phyloP scores from a whole-genome alignment of 2,888 invertebrate species.

The Drosophila histrio region DNA sequence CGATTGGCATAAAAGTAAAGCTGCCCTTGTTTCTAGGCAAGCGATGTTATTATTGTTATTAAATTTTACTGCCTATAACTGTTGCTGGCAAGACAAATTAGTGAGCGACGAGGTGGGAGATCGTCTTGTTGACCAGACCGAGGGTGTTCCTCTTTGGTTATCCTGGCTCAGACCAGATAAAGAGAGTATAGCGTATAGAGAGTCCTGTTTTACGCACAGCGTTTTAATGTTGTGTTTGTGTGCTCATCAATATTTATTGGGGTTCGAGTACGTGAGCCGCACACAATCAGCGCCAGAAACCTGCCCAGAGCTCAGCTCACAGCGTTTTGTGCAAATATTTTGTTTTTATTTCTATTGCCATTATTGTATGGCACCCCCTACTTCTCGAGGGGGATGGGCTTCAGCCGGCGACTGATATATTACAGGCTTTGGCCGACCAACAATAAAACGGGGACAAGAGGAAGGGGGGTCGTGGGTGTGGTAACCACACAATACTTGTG shows the following conservation, averaged over 20 bases:
- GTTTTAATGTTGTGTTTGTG: constrained; percentile 77
- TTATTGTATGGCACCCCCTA: constrained; percentile 12
- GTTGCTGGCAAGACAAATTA: constrained; percentile 70
- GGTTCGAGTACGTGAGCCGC: constrained; percentile 75
- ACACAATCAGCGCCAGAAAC: constrained; percentile 57
- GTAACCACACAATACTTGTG: constrained; percentile 12
- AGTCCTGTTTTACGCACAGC: constrained; percentile 62
- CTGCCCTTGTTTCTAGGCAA: constrained; percentile 54
- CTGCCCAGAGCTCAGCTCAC: constrained; percentile 4
- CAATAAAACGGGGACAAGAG: constrained; percentile 7
- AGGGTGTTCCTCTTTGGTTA: background rate
- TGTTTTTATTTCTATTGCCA: constrained; percentile 39
- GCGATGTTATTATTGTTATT: constrained; percentile 76
- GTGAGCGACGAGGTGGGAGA: constrained; percentile 26
- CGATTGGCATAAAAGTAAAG: constrained; percentile 57
- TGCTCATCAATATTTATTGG: constrained; percentile 80
- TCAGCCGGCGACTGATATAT: constrained; percentile 38
- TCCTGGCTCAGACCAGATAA: background rate
- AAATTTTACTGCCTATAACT: constrained; percentile 78
- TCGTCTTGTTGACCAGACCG: constrained; percentile 5
- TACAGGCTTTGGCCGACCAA: constrained; percentile 32
- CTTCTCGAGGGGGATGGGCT: background rate
- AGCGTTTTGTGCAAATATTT: constrained; percentile 41
- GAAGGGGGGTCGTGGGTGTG: background rate
- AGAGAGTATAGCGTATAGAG: background rate